Percentiles rank a stretch among this genome's conserved stretches.
Evolutionary conservation across 2,888 invertebrate genomes (phyloP).

Genomic region (Microchrysa polita): DNA sequence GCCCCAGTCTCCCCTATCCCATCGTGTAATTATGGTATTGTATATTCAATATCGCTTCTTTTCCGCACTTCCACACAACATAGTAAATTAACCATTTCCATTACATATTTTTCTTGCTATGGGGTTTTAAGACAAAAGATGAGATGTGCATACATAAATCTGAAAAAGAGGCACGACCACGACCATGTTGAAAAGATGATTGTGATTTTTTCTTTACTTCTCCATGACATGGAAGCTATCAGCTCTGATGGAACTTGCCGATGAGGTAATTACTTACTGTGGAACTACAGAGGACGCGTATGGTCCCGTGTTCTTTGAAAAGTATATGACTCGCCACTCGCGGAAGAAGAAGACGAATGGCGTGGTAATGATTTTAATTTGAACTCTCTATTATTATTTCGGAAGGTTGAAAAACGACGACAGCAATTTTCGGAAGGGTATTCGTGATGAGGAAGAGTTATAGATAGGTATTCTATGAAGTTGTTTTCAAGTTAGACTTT

Average conservation of each 20-base stretch:
- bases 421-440: conserved; percentile 5
- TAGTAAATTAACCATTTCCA: background rate
- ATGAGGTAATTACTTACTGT: conserved; percentile 14
- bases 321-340: background rate
- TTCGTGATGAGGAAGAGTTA: conserved; percentile 11
- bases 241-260: background rate
- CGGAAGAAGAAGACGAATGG: conserved; percentile 35
- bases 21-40: too few species aligned
- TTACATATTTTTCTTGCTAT: conserved; percentile 2
- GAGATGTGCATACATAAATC: too few species aligned
- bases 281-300: background rate
- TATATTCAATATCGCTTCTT: too few species aligned
- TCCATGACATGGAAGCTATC: background rate
- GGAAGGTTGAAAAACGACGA: conserved; percentile 22
- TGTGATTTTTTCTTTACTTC: conserved; percentile 23
- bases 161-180: background rate
- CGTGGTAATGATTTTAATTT: conserved; percentile 38
- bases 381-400: conserved; percentile 15
- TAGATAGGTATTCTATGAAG: background rate
- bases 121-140: conserved; percentile 9
- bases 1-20: too few species aligned
- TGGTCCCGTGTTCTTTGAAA: conserved; percentile 13
- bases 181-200: conserved; percentile 14
- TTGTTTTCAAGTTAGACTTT: background rate
- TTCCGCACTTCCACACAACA: too few species aligned